A percentile compares a stretch with the other conserved stretches of the same genome.
These are phyloP conservation scores for Montipora capricornis DNA, from an alignment of 64 coral and sea anemone genomes.

Conservation along the genomic window DNA sequence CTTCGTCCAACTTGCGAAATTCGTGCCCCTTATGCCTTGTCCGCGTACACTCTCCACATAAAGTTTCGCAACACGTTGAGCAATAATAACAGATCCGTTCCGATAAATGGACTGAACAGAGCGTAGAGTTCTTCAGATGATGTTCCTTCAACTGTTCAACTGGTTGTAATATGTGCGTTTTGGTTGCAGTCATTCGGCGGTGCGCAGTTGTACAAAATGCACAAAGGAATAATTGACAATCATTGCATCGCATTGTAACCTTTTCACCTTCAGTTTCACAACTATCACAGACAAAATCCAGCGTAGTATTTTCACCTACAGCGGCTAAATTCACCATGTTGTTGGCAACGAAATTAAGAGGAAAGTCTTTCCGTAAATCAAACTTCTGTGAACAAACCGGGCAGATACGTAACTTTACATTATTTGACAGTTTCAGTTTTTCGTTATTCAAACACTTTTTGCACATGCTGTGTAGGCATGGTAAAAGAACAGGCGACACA, in stretches of 20 bases:
- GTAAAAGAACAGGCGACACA: conserved; percentile 60
- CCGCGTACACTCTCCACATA: conserved; percentile 53
- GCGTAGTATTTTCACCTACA: conserved; percentile 5
- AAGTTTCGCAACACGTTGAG: conserved; percentile 39
- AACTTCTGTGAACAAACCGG: conserved; percentile 30
- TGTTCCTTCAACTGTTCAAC: conserved; percentile 65
- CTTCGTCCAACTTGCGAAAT: conserved; percentile 1
- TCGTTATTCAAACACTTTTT: conserved; percentile 72
- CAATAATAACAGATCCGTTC: conserved; percentile 68
- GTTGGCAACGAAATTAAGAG: conserved; percentile 70
- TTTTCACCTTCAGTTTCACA: conserved; percentile 67
- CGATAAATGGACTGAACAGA: conserved; percentile 53
- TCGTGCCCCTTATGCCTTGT: conserved; percentile 45
- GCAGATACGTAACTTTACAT: conserved; percentile 64
- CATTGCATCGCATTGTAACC: conserved; percentile 62
- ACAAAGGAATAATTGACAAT: conserved; percentile 69
- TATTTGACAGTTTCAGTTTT: conserved; percentile 33
- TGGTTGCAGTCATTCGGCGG: conserved; percentile 74
- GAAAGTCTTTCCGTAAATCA: conserved; percentile 71
- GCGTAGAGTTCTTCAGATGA: conserved; percentile 2
- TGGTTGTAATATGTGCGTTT: conserved; percentile 48
- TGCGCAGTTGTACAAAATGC: conserved; percentile 80
- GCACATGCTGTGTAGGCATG: conserved; percentile 78
- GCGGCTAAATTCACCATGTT: conserved; percentile 73
- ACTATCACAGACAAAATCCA: conserved; percentile 62